Conservation (phyloP, 1,140 invertebrate genomes). For the Drosophila athabasca region DNA sequence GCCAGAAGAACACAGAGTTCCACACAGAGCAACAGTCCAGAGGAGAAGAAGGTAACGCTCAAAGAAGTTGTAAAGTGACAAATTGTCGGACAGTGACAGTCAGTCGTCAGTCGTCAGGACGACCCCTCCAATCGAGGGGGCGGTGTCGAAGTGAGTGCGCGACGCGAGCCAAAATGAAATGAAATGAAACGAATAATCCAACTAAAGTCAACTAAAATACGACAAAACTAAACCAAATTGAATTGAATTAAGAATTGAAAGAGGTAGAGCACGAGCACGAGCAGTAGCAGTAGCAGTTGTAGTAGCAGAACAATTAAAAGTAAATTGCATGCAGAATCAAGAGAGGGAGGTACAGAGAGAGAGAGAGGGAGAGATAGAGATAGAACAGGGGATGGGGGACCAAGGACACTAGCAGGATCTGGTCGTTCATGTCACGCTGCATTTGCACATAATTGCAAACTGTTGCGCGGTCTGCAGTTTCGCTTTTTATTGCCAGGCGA, state of each 20-base stretch:
- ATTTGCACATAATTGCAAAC: constrained; percentile 79
- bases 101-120: constrained; percentile 1
- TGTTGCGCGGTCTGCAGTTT: constrained; percentile 68
- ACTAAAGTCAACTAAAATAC: constrained; percentile 12
- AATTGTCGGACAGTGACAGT: background rate
- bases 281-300: too few species aligned
- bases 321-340: constrained; percentile 38
- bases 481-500: constrained; percentile 56
- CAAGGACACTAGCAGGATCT: constrained; percentile 5
- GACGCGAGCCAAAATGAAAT: constrained; percentile 20
- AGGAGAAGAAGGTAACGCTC: constrained; percentile 9
- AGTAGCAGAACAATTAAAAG: constrained; percentile 50
- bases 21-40: background rate
- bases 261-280: constrained; percentile 17
- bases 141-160: constrained; percentile 43
- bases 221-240: constrained; percentile 49
- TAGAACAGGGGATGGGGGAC: background rate
- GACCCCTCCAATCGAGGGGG: constrained; percentile 1
- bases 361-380: background rate
- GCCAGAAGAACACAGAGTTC: constrained; percentile 1
- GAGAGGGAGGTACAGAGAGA: constrained; percentile 3
- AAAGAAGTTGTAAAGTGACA: constrained; percentile 11
- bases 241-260: constrained; percentile 47
- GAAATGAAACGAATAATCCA: constrained; percentile 25
- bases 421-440: constrained; percentile 44